A percentile compares a stretch with the other conserved stretches of the same genome.
Evolutionary conservation across 2,113 vertebrate species (phyloP).

Genomic region (Symphodus melops): DNA sequence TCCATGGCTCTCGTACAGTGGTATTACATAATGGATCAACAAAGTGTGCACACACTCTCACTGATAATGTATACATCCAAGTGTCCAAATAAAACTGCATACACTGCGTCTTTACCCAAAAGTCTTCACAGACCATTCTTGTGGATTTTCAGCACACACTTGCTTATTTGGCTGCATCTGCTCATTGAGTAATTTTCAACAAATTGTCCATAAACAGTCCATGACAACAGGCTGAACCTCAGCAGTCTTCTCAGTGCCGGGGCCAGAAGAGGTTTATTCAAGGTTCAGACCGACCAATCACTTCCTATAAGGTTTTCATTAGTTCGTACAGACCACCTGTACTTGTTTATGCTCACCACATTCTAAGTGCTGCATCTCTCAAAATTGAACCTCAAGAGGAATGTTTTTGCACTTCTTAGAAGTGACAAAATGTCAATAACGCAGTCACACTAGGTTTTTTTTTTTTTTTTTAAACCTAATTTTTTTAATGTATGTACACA

Average conservation of each 20-base stretch:
- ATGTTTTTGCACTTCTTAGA: slow-evolving; percentile 80
- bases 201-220: slow-evolving; percentile 66
- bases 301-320: slow-evolving; percentile 13
- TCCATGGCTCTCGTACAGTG: slow-evolving; percentile 58
- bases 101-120: slow-evolving; percentile 40
- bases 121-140: slow-evolving; percentile 29
- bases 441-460: slow-evolving; percentile 45
- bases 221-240: slow-evolving; percentile 44
- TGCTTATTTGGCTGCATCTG: slow-evolving; percentile 60
- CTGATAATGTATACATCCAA: slow-evolving; percentile 70
- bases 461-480: slow-evolving; percentile 29
- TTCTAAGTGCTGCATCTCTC: slow-evolving; percentile 57
- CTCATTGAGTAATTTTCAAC: slow-evolving; percentile 51
- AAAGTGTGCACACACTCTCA: slow-evolving; percentile 64
- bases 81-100: slow-evolving; percentile 74
- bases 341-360: slow-evolving; percentile 34
- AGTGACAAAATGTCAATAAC: slow-evolving; percentile 56
- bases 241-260: slow-evolving; percentile 32
- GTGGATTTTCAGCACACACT: slow-evolving; percentile 29
- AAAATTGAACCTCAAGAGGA: slow-evolving; percentile 67
- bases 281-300: slow-evolving; percentile 56
- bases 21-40: slow-evolving; percentile 56
- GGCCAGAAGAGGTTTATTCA: slow-evolving; percentile 65
- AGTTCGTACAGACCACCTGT: slow-evolving; percentile 32
- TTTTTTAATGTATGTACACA: slow-evolving; percentile 68